Percentiles rank a stretch among this genome's conserved stretches.
These are phyloP conservation scores for Addax nasomaculatus DNA, from an alignment of 2,113 vertebrate species.

Conservation along the genomic window DNA sequence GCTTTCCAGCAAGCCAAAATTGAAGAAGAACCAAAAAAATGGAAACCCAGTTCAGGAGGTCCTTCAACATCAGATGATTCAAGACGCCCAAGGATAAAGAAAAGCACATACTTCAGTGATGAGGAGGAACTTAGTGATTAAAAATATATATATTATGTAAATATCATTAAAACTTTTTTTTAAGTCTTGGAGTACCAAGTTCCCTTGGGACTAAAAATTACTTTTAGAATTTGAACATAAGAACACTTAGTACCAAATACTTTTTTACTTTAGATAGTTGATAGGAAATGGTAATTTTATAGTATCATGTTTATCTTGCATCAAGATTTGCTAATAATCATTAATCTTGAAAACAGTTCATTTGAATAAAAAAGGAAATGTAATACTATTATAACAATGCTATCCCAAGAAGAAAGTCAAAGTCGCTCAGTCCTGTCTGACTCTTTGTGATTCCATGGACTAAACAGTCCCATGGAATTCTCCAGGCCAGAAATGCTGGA, in stretches of 20 bases:
- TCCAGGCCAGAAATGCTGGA: not conserved
- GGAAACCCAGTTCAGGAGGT: conserved; percentile 79
- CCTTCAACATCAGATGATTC: conserved; percentile 90
- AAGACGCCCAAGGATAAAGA: conserved; percentile 93
- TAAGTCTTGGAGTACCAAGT: not conserved
- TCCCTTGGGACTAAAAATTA: conserved; percentile 20
- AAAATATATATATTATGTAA: conserved; percentile 61
- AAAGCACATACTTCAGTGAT: conserved; percentile 98
- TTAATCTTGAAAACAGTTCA: not conserved
- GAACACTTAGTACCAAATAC: not conserved
- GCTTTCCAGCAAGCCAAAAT: conserved; percentile 95
- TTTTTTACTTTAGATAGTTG: conserved; percentile 34
- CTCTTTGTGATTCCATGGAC: not conserved
- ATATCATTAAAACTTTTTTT: conserved; percentile 28
- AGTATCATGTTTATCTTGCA: conserved; percentile 32
- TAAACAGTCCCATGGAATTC: not conserved
- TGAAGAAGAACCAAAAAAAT: conserved; percentile 89
- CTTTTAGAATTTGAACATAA: conserved; percentile 5
- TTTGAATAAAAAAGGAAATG: conserved; percentile 23
- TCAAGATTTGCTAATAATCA: conserved; percentile 11
- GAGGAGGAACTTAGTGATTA: conserved; percentile 97
- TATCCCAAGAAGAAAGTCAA: not conserved
- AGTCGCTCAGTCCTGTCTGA: not conserved
- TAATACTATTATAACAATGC: not conserved
- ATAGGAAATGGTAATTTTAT: conserved; percentile 20